Evolutionary conservation across 2,113 vertebrate species (phyloP), one percentile per base, ranked within the genome.

Genomic region (Hippocampus comes): DNA sequence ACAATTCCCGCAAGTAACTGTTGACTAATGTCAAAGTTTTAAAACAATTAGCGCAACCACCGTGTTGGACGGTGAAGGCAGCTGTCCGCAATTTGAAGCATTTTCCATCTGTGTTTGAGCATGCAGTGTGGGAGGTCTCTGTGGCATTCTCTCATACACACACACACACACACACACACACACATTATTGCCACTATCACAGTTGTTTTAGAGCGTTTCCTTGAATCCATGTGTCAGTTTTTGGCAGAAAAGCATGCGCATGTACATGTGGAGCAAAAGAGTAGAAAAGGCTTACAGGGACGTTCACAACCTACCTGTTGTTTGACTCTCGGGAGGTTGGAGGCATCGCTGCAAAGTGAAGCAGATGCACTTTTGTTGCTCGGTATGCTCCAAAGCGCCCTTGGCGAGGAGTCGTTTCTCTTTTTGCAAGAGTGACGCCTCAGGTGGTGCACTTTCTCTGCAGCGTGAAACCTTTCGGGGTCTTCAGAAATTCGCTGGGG

Each of bases 101-200:
- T 59, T 78, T 79, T 77, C 27, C 74, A 79, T 78, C 64, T 59
- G 68, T 60, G 43, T 70, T 74, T 43, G 68, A 74, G 79, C 78
- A 70, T 65, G 80, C 81, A 75, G 78, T 67, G 85, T 89, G 85
- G 79, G 89, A 86, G 89, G 86, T 87, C 87, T 89, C 74, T 78
- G 74, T 73, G 79, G 78, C 71, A 64, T 71, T 85, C 71, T 56
- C 63, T 74, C 56, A 55, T 73, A 30, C 64, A 75, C 49, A 53
- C 30, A 34, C 30, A 34, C 30, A 34, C 30, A 30, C 27, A 30
- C 27, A 30, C 2, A 30, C 27, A 30, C 30, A 34, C 65, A 20
- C 38, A 25, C 71, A 80, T 75, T 65, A 15, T 2, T 63, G 18
- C 30, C 27, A 38, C 30, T 38, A 38, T 63, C 61, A n/a, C 41